A percentile compares a stretch with the other conserved stretches of the same genome.
These are phyloP conservation scores for Chymomyza procnemis DNA, from an alignment of 2,888 invertebrate genomes.

Conservation along the genomic window DNA sequence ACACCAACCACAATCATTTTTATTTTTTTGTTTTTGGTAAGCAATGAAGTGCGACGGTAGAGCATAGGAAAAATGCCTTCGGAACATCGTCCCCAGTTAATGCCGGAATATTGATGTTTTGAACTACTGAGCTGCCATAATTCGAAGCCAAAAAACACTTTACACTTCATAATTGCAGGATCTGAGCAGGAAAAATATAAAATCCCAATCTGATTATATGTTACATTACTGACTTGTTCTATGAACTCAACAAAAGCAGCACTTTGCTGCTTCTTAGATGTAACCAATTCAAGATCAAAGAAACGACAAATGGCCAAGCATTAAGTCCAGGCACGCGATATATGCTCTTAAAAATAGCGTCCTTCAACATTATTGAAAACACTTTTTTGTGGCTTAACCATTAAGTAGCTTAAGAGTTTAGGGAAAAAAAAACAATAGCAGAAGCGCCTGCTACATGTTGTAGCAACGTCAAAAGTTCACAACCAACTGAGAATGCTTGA, in stretches of 20 bases:
- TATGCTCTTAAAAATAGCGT: background rate
- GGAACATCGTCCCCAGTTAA: background rate
- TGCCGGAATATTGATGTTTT: background rate
- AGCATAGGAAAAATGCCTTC: background rate
- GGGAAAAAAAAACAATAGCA: background rate
- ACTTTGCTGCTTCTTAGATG: background rate
- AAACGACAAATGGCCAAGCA: constrained; percentile 19
- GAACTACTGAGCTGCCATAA: no score
- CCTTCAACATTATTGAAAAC: background rate
- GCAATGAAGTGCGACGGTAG: background rate
- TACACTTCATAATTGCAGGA: background rate
- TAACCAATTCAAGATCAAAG: background rate
- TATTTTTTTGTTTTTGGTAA: background rate
- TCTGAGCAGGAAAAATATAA: background rate
- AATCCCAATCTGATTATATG: background rate
- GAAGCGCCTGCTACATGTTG: background rate
- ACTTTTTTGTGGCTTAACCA: background rate
- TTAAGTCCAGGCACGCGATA: constrained; percentile 10
- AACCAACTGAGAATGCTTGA: constrained; percentile 12
- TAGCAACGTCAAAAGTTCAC: background rate
- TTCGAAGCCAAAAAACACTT: no score
- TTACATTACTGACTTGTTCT: background rate
- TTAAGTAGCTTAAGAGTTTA: background rate
- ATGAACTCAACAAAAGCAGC: background rate
- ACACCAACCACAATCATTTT: background rate